Evolutionary conservation across 2,797 vertebrate species (phyloP), one percentile per base, ranked within the genome.

Genomic region (Denticeps clupeoides): DNA sequence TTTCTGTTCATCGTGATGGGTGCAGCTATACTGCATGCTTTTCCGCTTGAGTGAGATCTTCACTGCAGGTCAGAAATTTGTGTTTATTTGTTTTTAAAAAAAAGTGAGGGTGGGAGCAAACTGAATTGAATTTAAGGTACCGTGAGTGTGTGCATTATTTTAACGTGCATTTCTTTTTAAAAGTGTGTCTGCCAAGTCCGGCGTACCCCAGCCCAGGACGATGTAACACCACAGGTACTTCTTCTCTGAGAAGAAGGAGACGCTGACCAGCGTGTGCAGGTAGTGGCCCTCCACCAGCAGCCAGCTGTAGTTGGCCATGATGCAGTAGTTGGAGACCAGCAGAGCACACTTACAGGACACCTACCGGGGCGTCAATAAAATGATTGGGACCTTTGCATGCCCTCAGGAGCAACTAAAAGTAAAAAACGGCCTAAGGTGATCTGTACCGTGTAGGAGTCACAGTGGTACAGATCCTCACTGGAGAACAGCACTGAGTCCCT

Each of bases 291-390:
- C 93, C 46, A 87, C 87, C 2, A 97, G 79, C 64, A 95, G 75
- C 93, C 92, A 97, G 74, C 87, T 88, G 65, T 92, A 97, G 77
- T 97, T 97, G 11, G 87, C 88, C 83, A 96, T 72, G 71, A 93
- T 92, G 74, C 86, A 89, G 64, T 93, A 98, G 68, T 97, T 91
- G 64, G 89, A 90, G 59, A 91, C 86, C 67, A 89, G 71, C 77
- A 97, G 72, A 54, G 84, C 82, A 7, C 86, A 73, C 68, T 93
- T 94, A 51, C 94, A 97, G 1, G 80, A 82, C 60, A 67, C 83
- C 93, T 98, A 75, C 31, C 58, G 67, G 69, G 35, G 70, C n/a
- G n/a, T n/a, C n/a, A n/a, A n/a, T n/a, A n/a, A n/a, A n/a, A n/a
- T n/a, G n/a, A n/a, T n/a, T n/a, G n/a, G n/a, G n/a, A n/a, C n/a